These are phyloP conservation scores for Dicranocentrus wangi DNA, from an alignment of 2,888 invertebrate genomes.

Conservation along the genomic window DNA sequence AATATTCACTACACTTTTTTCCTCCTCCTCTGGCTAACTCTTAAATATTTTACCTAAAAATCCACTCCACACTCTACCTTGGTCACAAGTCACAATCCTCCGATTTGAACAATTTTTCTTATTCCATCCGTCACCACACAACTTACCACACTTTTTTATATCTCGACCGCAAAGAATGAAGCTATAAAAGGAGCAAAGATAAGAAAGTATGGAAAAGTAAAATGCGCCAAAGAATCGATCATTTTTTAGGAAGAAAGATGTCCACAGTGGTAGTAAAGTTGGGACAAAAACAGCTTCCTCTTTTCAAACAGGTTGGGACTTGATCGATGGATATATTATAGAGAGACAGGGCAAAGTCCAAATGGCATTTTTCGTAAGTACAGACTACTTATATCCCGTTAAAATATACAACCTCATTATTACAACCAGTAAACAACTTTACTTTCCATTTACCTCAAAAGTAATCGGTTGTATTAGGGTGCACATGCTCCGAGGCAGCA, in stretches of 20 bases:
- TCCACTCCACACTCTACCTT: too few species aligned
- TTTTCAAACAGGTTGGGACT: neutral
- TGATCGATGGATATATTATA: neutral
- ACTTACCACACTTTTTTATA: neutral
- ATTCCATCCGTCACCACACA: neutral
- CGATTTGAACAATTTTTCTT: too few species aligned
- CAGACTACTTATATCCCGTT: neutral
- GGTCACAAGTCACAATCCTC: too few species aligned
- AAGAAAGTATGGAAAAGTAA: neutral
- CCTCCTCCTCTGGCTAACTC: too few species aligned
- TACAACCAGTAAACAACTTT: too few species aligned
- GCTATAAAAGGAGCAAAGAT: neutral
- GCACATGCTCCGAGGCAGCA: neutral
- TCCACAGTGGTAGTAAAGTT: neutral
- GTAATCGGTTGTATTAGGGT: too few species aligned
- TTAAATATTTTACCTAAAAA: too few species aligned
- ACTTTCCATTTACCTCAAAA: neutral
- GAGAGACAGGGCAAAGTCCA: conserved; percentile 1
- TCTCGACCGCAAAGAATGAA: neutral
- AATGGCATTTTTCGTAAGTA: neutral
- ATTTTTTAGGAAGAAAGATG: neutral
- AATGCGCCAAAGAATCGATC: conserved; percentile 9
- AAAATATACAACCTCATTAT: neutral
- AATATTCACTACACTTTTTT: too few species aligned
- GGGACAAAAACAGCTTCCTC: neutral